These are phyloP conservation scores for Sinocyclocheilus maitianheensis DNA, from an alignment of 2,113 vertebrate species.

Conservation along the genomic window DNA sequence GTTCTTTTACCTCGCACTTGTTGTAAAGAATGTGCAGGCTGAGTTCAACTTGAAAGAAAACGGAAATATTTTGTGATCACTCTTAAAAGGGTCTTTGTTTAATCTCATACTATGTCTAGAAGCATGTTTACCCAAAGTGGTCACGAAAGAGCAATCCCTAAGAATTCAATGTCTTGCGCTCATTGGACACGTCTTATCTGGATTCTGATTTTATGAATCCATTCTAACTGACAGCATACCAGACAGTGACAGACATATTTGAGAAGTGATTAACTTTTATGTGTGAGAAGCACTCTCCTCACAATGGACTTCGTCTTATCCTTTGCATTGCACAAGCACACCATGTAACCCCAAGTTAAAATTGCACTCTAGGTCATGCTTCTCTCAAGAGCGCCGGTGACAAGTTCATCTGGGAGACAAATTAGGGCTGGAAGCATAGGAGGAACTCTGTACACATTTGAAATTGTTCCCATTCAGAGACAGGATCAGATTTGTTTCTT, in stretches of 20 bases:
- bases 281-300: conserved; percentile 25
- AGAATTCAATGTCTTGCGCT: neutral
- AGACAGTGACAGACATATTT: conserved; percentile 41
- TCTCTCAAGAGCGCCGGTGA: conserved; percentile 15
- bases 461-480: conserved; percentile 4
- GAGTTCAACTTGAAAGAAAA: conserved; percentile 8
- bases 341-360: conserved; percentile 23
- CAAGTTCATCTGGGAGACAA: conserved; percentile 25
- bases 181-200: conserved; percentile 35
- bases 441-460: neutral
- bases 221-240: conserved; percentile 41
- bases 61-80: conserved; percentile 33
- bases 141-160: neutral
- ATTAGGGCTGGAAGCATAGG: conserved; percentile 26
- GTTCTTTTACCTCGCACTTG: conserved; percentile 4
- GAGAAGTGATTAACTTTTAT: conserved; percentile 34
- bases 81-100: neutral
- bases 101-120: neutral
- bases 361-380: conserved; percentile 12
- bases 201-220: conserved; percentile 23
- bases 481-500: conserved; percentile 11
- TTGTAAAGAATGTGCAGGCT: conserved; percentile 34
- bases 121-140: conserved; percentile 37
- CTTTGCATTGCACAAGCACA: conserved; percentile 32
- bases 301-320: conserved; percentile 23